Conservation (phyloP, 2,888 invertebrate species). For the Cantharis lateralis region DNA sequence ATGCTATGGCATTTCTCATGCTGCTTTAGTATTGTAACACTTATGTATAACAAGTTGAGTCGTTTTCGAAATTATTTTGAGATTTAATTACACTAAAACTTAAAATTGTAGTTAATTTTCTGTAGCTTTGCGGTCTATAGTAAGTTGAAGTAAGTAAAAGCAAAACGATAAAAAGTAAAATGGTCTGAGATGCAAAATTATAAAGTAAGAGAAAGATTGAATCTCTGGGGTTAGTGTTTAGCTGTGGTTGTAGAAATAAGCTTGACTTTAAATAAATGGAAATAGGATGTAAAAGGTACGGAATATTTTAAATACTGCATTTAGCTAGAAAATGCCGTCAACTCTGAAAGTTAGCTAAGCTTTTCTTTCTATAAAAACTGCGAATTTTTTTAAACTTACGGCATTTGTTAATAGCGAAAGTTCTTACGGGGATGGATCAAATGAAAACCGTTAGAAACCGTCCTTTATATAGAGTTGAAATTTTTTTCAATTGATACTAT, state of each 20-base stretch:
- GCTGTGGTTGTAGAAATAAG: constrained; percentile 3
- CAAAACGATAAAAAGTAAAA: background rate
- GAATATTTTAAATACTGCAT: background rate
- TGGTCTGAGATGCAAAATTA: background rate
- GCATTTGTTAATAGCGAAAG: background rate
- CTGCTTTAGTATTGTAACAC: background rate
- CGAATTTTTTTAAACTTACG: background rate
- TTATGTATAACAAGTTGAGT: constrained; percentile 1
- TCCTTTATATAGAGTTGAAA: background rate
- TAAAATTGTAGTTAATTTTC: background rate
- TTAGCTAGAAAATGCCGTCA: background rate
- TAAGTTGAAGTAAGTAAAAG: background rate
- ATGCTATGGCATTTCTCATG: constrained; percentile 13
- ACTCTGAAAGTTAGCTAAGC: background rate
- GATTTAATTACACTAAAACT: background rate
- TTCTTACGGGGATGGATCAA: background rate
- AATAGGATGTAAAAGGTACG: background rate
- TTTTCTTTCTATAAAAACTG: background rate
- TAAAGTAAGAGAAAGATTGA: background rate
- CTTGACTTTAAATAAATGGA: background rate
- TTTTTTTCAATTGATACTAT: background rate
- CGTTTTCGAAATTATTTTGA: background rate
- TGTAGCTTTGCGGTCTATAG: background rate
- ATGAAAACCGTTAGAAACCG: background rate
- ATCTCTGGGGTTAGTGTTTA: constrained; percentile 1